Conservation (phyloP, 2,888 invertebrate species). For the Lasioglossum morio region DNA sequence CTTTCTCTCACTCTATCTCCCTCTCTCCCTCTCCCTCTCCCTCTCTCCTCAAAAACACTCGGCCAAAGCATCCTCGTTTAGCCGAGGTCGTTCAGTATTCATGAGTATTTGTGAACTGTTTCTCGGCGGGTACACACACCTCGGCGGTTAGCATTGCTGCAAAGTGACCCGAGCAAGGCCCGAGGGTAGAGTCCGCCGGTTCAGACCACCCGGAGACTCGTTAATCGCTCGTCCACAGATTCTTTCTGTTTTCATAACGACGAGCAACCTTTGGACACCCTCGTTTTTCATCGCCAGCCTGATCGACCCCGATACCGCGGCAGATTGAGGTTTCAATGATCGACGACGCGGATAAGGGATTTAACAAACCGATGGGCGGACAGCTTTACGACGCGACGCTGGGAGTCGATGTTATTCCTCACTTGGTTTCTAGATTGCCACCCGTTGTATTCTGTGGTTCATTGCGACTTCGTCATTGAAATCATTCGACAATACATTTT, state of each 20-base stretch:
- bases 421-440: not conserved
- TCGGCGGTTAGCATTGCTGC: not conserved
- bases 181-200: not conserved
- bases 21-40: no score
- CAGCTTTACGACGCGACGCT: not conserved
- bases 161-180: constrained; percentile 21
- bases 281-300: not conserved
- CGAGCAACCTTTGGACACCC: not conserved
- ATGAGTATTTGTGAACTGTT: constrained; percentile 9
- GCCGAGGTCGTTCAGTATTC: not conserved
- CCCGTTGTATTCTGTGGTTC: not conserved
- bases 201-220: not conserved
- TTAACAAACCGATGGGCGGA: not conserved
- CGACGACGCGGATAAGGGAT: not conserved
- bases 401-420: not conserved
- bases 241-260: not conserved
- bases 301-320: not conserved
- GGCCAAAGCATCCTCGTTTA: not conserved
- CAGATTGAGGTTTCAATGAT: constrained; percentile 4
- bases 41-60: not conserved
- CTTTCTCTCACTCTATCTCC: no score
- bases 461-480: not conserved
- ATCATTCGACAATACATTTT: no score
- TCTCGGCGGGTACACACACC: not conserved
- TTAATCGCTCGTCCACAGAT: not conserved